Evolutionary conservation across 2,113 vertebrate species (phyloP).

Genomic region (Forbesichthys agassizii): DNA sequence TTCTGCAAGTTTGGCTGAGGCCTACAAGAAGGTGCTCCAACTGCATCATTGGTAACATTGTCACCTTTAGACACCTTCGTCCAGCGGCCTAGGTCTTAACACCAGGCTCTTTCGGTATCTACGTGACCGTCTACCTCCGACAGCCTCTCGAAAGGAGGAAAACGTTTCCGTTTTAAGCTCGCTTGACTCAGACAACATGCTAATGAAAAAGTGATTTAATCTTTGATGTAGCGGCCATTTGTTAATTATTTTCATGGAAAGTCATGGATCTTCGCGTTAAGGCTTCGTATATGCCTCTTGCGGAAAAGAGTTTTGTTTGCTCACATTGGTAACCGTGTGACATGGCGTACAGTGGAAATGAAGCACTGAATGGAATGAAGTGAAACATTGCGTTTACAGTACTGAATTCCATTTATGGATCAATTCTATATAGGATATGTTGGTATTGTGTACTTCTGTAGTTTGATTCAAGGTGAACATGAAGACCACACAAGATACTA

Average conservation of each 20-base stretch:
- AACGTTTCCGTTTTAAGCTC: not conserved
- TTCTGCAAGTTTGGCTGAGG: constrained; percentile 26
- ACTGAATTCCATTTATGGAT: not conserved
- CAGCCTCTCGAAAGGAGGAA: constrained; percentile 13
- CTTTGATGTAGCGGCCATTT: constrained; percentile 41
- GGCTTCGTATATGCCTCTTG: constrained; percentile 28
- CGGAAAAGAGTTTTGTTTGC: constrained; percentile 17
- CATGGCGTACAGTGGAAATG: constrained; percentile 44
- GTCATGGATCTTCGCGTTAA: constrained; percentile 43
- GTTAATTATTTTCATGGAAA: constrained; percentile 26
- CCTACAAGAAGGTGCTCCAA: constrained; percentile 7
- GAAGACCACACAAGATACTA: constrained; percentile 26
- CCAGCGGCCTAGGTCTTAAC: not conserved
- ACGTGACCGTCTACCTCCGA: not conserved
- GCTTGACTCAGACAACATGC: constrained; percentile 14
- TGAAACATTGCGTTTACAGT: constrained; percentile 17
- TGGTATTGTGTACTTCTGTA: constrained; percentile 30
- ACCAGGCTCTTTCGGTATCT: constrained; percentile 7
- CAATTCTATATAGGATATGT: constrained; percentile 28
- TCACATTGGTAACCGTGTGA: constrained; percentile 12
- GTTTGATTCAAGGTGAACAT: constrained; percentile 29
- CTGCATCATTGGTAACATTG: not conserved
- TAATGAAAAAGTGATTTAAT: constrained; percentile 18
- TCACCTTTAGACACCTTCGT: not conserved
- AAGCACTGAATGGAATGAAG: constrained; percentile 21